phyloP scores from a whole-genome alignment of 1,140 invertebrate species.

The Drosophila orosa region DNA sequence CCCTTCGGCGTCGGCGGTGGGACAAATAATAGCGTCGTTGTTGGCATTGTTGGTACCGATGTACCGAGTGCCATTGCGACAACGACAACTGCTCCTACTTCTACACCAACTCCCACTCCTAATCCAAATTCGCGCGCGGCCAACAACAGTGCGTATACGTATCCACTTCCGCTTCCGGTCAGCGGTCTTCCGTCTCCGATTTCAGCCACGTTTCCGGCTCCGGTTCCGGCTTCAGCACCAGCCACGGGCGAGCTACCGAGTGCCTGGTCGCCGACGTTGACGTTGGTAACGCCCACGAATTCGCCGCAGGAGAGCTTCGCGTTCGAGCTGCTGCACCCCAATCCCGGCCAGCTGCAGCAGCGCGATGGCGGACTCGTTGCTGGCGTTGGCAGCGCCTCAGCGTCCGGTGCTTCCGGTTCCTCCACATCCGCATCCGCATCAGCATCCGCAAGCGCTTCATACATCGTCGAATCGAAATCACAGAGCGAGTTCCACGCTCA shows the following conservation, averaged over 20 bases:
- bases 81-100: neutral
- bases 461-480: slow-evolving; percentile 55
- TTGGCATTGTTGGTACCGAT: slow-evolving; percentile 4
- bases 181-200: slow-evolving; percentile 15
- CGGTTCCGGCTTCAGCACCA: neutral
- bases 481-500: slow-evolving; percentile 67
- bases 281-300: slow-evolving; percentile 79
- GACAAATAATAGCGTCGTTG: slow-evolving; percentile 9
- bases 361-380: slow-evolving; percentile 45
- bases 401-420: slow-evolving; percentile 37
- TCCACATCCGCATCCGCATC: slow-evolving; percentile 26
- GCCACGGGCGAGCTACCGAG: slow-evolving; percentile 12
- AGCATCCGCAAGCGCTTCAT: slow-evolving; percentile 28
- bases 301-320: slow-evolving; percentile 69
- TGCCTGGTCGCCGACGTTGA: slow-evolving; percentile 71
- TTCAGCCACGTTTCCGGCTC: neutral
- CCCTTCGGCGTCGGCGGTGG: slow-evolving; percentile 53
- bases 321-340: slow-evolving; percentile 40
- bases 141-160: slow-evolving; percentile 37
- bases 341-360: slow-evolving; percentile 2
- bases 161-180: slow-evolving; percentile 36
- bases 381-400: slow-evolving; percentile 64
- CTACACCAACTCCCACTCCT: slow-evolving; percentile 10
- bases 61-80: slow-evolving; percentile 6
- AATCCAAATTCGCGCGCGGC: slow-evolving; percentile 9